phyloP scores from a whole-genome alignment of 2,113 vertebrate genomes.

The Uria lomvia region DNA sequence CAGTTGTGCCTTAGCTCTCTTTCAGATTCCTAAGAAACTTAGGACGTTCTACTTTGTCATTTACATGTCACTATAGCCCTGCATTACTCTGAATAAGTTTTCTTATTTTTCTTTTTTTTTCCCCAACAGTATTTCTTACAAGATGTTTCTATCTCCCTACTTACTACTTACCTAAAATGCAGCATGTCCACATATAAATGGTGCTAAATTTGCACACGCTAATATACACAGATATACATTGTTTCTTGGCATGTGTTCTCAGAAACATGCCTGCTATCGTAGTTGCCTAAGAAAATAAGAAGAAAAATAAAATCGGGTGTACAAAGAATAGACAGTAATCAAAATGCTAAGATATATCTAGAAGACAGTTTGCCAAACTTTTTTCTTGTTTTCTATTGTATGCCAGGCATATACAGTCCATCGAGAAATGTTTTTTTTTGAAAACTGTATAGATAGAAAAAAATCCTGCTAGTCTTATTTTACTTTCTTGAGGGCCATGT shows the following conservation, averaged over 20 bases:
- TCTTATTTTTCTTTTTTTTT: accelerated
- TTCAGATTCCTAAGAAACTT: not conserved
- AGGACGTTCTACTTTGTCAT: not conserved
- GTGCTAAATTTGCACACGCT: not conserved
- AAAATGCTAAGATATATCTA: not conserved
- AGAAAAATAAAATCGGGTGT: not conserved
- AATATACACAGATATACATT: not conserved
- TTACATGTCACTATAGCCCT: not conserved
- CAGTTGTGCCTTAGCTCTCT: not conserved
- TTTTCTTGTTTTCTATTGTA: not conserved
- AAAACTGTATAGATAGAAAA: not conserved
- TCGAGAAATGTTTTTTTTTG: not conserved
- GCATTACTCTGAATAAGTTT: not conserved
- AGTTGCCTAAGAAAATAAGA: not conserved
- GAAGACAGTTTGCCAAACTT: not conserved
- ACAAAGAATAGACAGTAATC: not conserved
- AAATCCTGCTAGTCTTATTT: not conserved
- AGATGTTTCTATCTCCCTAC: not conserved
- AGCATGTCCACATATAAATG: not conserved
- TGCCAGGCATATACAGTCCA: not conserved
- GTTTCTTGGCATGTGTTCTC: not conserved
- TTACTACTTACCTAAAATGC: not conserved
- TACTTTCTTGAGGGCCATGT: not conserved
- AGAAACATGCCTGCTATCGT: not conserved
- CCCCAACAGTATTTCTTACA: not conserved